Evolutionary conservation across 2,888 invertebrate genomes (phyloP), one percentile per base, ranked within the genome.

Genomic region (Epistrophe grossulariae): DNA sequence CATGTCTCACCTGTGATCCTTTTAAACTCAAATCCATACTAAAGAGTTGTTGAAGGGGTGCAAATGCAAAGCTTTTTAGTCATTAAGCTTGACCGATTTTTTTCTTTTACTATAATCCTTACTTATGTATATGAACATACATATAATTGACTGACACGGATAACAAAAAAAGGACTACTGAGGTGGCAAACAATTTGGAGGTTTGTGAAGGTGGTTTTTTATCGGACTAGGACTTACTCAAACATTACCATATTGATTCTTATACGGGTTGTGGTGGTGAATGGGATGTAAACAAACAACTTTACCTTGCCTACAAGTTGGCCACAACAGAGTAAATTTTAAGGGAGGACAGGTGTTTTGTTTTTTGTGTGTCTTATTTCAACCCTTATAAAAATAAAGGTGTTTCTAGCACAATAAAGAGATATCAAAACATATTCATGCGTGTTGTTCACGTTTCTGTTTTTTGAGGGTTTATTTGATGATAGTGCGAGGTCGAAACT

Each of bases 21-120:
- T 89, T 89, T 72, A 93, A 91, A 90, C 92, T 91, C 90, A 93
- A 91, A 91, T 93, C 93, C 93, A 93, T 93, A 90, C 90, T 92
- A 91, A 77, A 80, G 38, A 43, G 62, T 2, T n/a, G 31, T n/a
- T 38, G 6, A 40, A 55, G 50, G 52, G 17, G 13, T 17, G 35
- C 38, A 45, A 66, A 15, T 55, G 6, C 70, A 77, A 80, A 88
- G 72, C 50, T 68, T 68, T 62, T 66, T 62, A 62, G 68, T 62
- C 68, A 55, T 62, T 62, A 24, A 59, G 59, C 59, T 79, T 83
- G 13, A 31, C 52, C 40, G 60, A 88, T 73, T 89, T 84, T 84
- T 77, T 40, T 24, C 45, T 62, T 59, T 62, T 70, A 17, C 73
- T 48, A 45, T 19, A 55, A 60, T 13, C 52, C 72, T 70, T 50